Evolutionary conservation across 2,888 invertebrate genomes (phyloP).

Genomic region (Schrankia costaestrigalis): DNA sequence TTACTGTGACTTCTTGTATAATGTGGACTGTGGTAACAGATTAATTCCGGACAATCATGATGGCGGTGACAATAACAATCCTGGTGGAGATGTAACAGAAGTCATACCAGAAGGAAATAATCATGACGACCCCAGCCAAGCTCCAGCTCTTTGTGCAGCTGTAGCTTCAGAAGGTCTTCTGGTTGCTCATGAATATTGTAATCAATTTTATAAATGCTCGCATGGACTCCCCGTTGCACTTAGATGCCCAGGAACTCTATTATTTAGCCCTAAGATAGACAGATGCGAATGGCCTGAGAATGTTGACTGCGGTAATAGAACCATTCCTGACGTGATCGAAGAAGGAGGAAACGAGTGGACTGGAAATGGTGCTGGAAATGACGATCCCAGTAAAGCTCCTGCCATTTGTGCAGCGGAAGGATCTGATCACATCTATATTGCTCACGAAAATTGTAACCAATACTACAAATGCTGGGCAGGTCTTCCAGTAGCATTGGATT

Average conservation of each 20-base stretch:
- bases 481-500: conserved; percentile 24
- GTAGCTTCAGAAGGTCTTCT: conserved; percentile 33
- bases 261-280: conserved; percentile 35
- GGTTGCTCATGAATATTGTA: conserved; percentile 45
- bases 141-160: conserved; percentile 33
- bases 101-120: background rate
- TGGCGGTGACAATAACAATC: no score
- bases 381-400: conserved; percentile 30
- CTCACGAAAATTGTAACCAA: conserved; percentile 40
- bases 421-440: conserved; percentile 30
- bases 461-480: conserved; percentile 36
- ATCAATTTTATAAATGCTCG: conserved; percentile 44
- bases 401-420: conserved; percentile 31
- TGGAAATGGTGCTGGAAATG: conserved; percentile 7
- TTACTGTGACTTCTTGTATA: conserved; percentile 39
- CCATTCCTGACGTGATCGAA: conserved; percentile 6
- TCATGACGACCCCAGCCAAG: conserved; percentile 31
- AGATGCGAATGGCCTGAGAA: conserved; percentile 46
- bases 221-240: conserved; percentile 29
- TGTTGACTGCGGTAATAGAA: conserved; percentile 40
- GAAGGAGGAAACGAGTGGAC: conserved; percentile 2
- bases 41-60: conserved; percentile 7
- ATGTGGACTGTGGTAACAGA: conserved; percentile 42
- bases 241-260: conserved; percentile 29
- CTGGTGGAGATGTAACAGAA: no score